Conservation (phyloP, 2,797 vertebrate species). For the Gadopsis bispinosus region DNA sequence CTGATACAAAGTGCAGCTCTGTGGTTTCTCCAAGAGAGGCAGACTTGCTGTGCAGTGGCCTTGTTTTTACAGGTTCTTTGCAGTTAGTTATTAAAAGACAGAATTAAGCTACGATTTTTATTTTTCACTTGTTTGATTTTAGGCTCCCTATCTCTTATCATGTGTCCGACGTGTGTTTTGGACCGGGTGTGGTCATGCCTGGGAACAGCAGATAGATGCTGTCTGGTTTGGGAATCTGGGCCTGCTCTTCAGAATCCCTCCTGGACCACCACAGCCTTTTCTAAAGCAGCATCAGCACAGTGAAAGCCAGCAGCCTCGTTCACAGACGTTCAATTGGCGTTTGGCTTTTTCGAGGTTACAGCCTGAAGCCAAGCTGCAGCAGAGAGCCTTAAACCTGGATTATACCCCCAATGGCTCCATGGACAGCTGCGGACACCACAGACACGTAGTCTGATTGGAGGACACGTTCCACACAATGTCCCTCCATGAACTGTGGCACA, state of each 20-base stretch:
- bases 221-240: conserved; percentile 60
- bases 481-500: too few relatives aligned
- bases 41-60: neutral
- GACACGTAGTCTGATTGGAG: too few relatives aligned
- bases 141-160: neutral
- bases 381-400: neutral
- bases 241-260: conserved; percentile 67
- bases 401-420: too few relatives aligned
- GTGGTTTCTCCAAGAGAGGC: too few relatives aligned
- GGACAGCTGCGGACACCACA: too few relatives aligned
- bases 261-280: conserved; percentile 67
- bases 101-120: neutral
- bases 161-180: neutral
- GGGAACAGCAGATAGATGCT: conserved; percentile 35
- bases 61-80: neutral
- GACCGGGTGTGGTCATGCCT: conserved; percentile 25
- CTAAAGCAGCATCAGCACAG: conserved; percentile 75
- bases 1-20: neutral
- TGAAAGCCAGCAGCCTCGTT: conserved; percentile 74
- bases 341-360: neutral
- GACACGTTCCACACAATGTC: too few relatives aligned
- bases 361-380: conserved; percentile 12
- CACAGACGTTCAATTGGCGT: conserved; percentile 50
- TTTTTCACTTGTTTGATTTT: neutral
- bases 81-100: neutral